Base-by-base conservation (phyloP, 2,888 invertebrate species). In the Apoda limacodes region DNA sequence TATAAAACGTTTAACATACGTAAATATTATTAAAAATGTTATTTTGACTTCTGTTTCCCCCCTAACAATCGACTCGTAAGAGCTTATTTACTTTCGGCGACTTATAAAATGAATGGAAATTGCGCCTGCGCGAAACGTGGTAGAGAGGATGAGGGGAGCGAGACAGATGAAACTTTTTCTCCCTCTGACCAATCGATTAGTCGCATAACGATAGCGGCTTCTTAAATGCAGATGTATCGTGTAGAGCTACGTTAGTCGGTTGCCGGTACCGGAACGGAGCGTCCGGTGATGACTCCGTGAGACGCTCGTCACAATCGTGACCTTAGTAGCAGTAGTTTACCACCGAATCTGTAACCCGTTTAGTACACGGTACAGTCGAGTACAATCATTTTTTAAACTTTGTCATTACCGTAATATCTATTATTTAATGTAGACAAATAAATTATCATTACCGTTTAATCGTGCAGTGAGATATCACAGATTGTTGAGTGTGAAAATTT, bases 141-240 rank as follows among this genome's bases (percentile, higher is more conserved):
- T 39, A 35, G 67, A 61, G 74, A 74, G 60, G 55, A 51, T 43
- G 48, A 45, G 35, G 36, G 37, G 60, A 78, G 55, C 41, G 60
- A 43, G 76, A 71, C 39, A 49, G 62, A 48, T 55, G 68, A 64
- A 67, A 66, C 69, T 69, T 53, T 49, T 57, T 60, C 74, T 71
- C 74, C 62, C 71, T 78, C 70, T 71, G 64, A 76, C 80, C 78
- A 78, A 80, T 80, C 80, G 80, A 80, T 80, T 80, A 80, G 80
- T 80, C 80, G 78, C 78, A 78, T 78, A 78, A 78, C 80, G 76
- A 78, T 75, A 76, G 75, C 78, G 74, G 68, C 75, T 78, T 78
- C 76, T 80, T 80, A 80, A 78, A 78, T 80, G 80, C 80, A 78
- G 80, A 80, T 80, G 76, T 76, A 78, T 76, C 71, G 74, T 74